Evolutionary conservation across 1,140 invertebrate genomes (phyloP).

Genomic region (Nasonia longicornis): DNA sequence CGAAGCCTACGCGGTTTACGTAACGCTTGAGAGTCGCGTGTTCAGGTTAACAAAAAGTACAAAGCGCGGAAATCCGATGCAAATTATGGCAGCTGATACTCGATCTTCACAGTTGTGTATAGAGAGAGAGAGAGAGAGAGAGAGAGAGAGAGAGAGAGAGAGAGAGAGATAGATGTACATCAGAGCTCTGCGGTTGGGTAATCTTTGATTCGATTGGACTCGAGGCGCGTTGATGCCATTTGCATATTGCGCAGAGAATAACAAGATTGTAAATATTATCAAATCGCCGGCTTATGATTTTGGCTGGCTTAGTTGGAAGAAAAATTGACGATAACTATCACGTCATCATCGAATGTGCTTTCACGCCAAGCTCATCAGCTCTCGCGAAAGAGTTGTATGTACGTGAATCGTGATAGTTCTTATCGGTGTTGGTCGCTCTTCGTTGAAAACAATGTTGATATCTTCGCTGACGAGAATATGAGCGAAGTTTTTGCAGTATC

Average conservation of each 20-base stretch:
- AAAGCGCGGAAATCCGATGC: slow-evolving; percentile 25
- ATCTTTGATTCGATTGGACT: not conserved
- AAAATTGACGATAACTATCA: not conserved
- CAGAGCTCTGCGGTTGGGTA: not conserved
- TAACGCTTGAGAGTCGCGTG: not conserved
- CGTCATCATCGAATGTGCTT: not conserved
- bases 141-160: no score
- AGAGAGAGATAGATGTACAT: not conserved
- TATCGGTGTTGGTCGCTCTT: not conserved
- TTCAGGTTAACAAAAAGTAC: slow-evolving; percentile 8
- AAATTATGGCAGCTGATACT: not conserved
- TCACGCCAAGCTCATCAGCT: no score
- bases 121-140: no score
- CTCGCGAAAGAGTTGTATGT: no score
- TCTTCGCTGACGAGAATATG: no score
- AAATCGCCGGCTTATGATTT: not conserved
- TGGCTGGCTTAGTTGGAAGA: not conserved
- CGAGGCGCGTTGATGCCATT: not conserved
- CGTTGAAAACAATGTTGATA: not conserved
- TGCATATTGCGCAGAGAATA: not conserved
- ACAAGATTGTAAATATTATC: slow-evolving; percentile 2
- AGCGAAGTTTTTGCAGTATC: no score
- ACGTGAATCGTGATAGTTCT: not conserved
- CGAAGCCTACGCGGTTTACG: not conserved
- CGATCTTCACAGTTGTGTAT: not conserved